These are phyloP conservation scores for Eptesicus fuscus DNA, from an alignment of 2,113 vertebrate genomes.

Conservation along the genomic window DNA sequence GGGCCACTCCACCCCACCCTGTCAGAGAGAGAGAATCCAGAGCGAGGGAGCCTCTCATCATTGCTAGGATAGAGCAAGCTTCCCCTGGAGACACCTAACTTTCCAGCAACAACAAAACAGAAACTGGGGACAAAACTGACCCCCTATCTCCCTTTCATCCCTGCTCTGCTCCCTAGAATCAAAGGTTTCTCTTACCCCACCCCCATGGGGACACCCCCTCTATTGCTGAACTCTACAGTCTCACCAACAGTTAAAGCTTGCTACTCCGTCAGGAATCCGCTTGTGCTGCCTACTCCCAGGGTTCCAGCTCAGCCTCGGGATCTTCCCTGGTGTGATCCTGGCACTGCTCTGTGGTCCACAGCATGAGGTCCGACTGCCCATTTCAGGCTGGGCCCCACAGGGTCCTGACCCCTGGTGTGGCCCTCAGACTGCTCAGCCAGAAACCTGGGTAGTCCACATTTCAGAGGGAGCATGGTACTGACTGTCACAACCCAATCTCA, in stretches of 20 bases:
- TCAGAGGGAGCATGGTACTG: neutral
- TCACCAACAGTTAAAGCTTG: neutral
- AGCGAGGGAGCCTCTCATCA: neutral
- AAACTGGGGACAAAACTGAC: neutral
- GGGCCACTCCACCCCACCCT: neutral
- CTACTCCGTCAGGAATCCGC: neutral
- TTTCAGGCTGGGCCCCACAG: neutral
- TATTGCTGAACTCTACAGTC: neutral
- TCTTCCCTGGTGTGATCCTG: neutral
- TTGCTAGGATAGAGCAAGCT: neutral
- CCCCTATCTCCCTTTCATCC: neutral
- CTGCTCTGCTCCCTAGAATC: neutral
- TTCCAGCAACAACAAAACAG: constrained; percentile 1
- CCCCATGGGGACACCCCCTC: neutral
- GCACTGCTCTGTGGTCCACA: neutral
- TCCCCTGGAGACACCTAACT: neutral
- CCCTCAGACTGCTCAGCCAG: neutral
- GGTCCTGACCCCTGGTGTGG: neutral
- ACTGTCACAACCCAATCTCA: neutral
- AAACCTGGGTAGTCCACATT: neutral
- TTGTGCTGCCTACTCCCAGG: neutral
- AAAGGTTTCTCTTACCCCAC: neutral
- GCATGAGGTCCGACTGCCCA: neutral
- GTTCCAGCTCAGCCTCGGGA: neutral
- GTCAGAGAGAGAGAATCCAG: neutral